These are phyloP conservation scores for Galagoides demidoff DNA, from an alignment of 2,797 vertebrate species.

Conservation along the genomic window DNA sequence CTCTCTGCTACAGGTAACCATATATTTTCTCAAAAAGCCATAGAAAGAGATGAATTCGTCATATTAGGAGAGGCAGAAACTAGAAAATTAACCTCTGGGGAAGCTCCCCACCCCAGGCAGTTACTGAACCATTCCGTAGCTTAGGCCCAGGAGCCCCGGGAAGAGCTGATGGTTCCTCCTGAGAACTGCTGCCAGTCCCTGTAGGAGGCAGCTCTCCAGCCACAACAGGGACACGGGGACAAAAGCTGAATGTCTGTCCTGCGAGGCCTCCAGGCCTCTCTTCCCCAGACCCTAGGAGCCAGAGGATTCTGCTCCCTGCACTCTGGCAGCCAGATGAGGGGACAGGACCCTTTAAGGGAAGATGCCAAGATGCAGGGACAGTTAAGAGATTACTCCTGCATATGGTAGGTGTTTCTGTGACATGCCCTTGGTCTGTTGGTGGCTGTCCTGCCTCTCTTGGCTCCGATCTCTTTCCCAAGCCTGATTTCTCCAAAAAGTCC, in stretches of 20 bases:
- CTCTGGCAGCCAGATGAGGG: not conserved
- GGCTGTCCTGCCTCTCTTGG: not conserved
- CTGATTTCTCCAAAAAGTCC: not conserved
- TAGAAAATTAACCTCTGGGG: not conserved
- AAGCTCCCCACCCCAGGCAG: not conserved
- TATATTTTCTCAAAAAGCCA: slow-evolving; percentile 1
- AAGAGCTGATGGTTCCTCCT: not conserved
- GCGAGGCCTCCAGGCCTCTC: not conserved
- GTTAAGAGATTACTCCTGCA: not conserved
- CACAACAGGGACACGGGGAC: not conserved
- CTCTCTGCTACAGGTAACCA: not conserved
- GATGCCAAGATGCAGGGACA: not conserved
- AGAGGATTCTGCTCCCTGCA: not conserved
- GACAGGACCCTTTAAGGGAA: not conserved
- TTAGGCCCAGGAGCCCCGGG: not conserved
- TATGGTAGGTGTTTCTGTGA: not conserved
- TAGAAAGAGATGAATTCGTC: not conserved
- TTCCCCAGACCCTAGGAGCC: not conserved
- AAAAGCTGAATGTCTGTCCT: not conserved
- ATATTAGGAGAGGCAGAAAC: not conserved
- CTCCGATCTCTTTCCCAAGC: not conserved
- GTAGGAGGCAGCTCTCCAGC: not conserved
- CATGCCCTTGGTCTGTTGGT: not conserved
- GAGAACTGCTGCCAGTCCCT: not conserved
- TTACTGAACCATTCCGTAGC: not conserved